phyloP scores from a whole-genome alignment of 2,888 invertebrate genomes.

The Odontocolon sp. region DNA sequence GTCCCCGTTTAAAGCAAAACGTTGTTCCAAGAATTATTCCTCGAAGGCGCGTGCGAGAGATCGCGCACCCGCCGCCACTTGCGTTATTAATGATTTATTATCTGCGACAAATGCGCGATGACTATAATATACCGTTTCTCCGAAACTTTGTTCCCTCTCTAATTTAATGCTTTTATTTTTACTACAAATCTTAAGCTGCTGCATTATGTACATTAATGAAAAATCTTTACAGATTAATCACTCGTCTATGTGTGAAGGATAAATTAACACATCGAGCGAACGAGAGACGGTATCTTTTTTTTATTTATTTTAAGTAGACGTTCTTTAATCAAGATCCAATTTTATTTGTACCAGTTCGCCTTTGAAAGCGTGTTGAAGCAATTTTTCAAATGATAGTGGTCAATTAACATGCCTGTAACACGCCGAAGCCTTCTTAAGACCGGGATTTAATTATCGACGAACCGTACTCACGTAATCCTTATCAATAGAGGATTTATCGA shows the following conservation, averaged over 20 bases:
- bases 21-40: conserved; percentile 35
- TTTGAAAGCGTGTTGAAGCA: too few species aligned
- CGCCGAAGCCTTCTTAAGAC: too few species aligned
- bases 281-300: not conserved
- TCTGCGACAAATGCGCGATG: conserved; percentile 24
- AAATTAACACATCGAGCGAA: not conserved
- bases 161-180: too few species aligned
- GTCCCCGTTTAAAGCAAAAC: conserved; percentile 17
- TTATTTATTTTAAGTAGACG: conserved; percentile 5
- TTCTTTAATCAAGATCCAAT: not conserved
- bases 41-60: conserved; percentile 10
- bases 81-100: conserved; percentile 32
- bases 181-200: too few species aligned
- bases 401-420: too few species aligned
- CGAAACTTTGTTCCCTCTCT: conserved; percentile 3
- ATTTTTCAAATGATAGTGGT: too few species aligned
- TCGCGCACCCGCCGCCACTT: not conserved
- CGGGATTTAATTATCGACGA: too few species aligned
- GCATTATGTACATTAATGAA: not conserved
- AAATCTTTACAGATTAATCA: conserved; percentile 11
- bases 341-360: too few species aligned
- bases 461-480: too few species aligned
- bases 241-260: not conserved
- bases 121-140: conserved; percentile 12
- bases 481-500: too few species aligned